Percentiles rank a stretch among this genome's conserved stretches.
Evolutionary conservation across 2,113 vertebrate species (phyloP).

Genomic region (Formicarius rufipectus): DNA sequence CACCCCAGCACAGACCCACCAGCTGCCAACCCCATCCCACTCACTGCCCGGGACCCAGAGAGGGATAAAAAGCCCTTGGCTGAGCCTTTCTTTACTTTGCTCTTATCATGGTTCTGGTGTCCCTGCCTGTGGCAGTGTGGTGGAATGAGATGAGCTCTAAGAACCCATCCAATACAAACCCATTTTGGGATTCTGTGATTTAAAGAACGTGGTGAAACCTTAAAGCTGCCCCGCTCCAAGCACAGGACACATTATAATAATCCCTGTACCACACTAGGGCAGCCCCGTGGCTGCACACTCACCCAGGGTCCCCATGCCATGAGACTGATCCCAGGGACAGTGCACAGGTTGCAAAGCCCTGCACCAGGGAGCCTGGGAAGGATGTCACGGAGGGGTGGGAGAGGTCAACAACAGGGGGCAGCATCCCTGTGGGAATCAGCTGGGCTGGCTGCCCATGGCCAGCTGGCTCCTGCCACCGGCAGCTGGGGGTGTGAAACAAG

Average conservation of each 20-base stretch:
- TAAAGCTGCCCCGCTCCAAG: background rate
- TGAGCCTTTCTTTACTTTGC: background rate
- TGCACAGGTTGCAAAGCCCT: background rate
- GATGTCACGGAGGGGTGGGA: background rate
- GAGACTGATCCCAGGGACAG: background rate
- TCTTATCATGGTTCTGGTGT: background rate
- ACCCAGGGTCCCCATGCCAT: rapidly evolving
- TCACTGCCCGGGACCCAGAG: background rate
- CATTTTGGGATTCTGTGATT: background rate
- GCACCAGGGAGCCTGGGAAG: background rate
- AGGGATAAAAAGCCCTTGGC: background rate
- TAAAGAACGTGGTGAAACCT: background rate
- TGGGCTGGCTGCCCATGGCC: background rate
- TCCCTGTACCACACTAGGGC: rapidly evolving
- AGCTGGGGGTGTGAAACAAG: background rate
- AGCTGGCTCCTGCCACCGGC: background rate
- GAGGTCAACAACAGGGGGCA: background rate
- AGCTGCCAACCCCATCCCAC: background rate
- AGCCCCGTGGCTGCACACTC: background rate
- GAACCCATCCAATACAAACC: background rate
- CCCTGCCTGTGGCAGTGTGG: background rate
- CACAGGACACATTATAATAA: rapidly evolving
- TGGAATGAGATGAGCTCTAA: background rate
- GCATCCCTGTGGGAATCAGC: background rate
- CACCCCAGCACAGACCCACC: background rate